Percentiles rank a stretch among this genome's conserved stretches.
These are phyloP conservation scores for Eueides isabella DNA, from an alignment of 1,140 invertebrate genomes.

Conservation along the genomic window DNA sequence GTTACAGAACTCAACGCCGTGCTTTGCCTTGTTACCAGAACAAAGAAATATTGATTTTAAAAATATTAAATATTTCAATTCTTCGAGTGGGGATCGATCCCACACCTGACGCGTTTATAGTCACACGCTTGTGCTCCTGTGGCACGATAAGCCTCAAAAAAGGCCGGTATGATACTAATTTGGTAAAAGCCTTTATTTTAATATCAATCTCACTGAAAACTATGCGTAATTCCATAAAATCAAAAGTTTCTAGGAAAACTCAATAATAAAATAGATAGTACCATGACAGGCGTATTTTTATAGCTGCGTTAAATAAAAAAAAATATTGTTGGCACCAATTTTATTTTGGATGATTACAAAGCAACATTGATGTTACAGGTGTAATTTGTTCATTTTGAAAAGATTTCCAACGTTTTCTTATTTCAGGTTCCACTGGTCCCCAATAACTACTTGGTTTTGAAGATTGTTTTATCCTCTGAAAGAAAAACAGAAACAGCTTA, in stretches of 20 bases:
- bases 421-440: conserved; percentile 62
- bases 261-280: too few species aligned
- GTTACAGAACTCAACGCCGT: too few species aligned
- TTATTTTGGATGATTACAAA: conserved; percentile 6
- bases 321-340: background rate
- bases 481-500: background rate
- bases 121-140: too few species aligned
- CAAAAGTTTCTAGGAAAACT: too few species aligned
- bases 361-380: conserved; percentile 7
- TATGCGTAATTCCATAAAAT: background rate
- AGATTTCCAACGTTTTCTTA: conserved; percentile 53
- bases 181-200: too few species aligned
- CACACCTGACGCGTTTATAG: too few species aligned
- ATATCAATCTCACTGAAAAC: background rate
- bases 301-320: background rate
- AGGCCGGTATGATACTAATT: too few species aligned
- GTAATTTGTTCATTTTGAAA: conserved; percentile 23
- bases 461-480: conserved; percentile 57
- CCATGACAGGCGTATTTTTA: background rate
- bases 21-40: too few species aligned
- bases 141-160: too few species aligned
- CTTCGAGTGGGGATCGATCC: too few species aligned
- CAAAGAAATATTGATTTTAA: too few species aligned
- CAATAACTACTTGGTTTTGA: conserved; percentile 57
- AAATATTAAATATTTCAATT: too few species aligned